Evolutionary conservation across 2,797 vertebrate species (phyloP), one percentile per base, ranked within the genome.

Genomic region (Chloroceryle amazona): DNA sequence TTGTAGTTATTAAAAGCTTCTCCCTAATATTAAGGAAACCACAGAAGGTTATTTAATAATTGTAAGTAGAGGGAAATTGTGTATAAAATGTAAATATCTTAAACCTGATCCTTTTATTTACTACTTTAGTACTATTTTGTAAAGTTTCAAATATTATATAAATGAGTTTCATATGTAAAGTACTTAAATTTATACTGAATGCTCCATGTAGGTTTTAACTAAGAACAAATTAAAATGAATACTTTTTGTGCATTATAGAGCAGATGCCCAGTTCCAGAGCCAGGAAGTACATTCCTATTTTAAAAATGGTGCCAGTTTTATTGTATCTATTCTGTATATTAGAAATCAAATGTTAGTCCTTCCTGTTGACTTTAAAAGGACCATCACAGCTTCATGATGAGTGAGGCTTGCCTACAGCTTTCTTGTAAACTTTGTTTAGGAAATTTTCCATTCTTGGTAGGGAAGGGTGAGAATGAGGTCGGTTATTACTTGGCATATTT

Each of bases 81-180:
- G 72, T 83, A 73, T 65, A 89, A 76, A 83, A 74, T 97, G 97
- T 95, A 96, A 78, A 81, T 95, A 95, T 90, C 95, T 96, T 74
- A 89, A 97, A 74, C 47, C 63, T 95, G 68, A 91, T 81, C 65
- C 85, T 96, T 95, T 95, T 94, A 35, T 33, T 60, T 67, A 91
- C 89, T 74, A 79, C 76, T 84, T 83, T 86, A 84, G 37, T 94
- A 94, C 80, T 88, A 6, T 89, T 96, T 93, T 92, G 90, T 96
- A 95, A 94, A 96, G 55, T 80, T 89, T 89, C 26, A 39, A 73
- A 90, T 89, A 84, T 91, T 97, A 78, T 44, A n/a, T 70, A 85
- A 94, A 84, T 55, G 75, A 86, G 31, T 88, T 93, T 88, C 31
- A 29, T 89, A 81, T 84, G 80, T 95, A 80, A 96, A 96, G 60